Percentiles rank a stretch among this genome's conserved stretches.
Conservation (phyloP, 2,113 vertebrate species). For the Rattus rattus region DNA sequence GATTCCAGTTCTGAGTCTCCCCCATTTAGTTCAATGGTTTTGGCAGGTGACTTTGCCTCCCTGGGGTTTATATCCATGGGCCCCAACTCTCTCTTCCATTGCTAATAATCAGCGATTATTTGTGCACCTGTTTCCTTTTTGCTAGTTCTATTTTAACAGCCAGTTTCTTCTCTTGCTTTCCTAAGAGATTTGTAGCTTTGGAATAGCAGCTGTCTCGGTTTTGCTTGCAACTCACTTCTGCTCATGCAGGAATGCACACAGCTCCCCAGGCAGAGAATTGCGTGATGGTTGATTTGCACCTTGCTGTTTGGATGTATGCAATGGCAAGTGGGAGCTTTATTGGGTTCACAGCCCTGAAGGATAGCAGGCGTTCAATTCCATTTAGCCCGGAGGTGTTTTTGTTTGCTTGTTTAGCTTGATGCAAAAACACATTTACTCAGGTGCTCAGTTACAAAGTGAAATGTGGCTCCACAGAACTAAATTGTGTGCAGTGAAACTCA, state of each 20-base stretch:
- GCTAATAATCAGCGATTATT: conserved; percentile 46
- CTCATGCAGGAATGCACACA: neutral
- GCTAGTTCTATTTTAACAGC: conserved; percentile 51
- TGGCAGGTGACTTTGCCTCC: neutral
- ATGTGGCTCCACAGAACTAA: neutral
- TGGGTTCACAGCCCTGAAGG: neutral
- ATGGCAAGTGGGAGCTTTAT: conserved; percentile 62
- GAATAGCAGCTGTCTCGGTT: conserved; percentile 59
- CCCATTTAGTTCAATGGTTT: neutral
- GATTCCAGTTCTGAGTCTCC: neutral
- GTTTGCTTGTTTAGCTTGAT: conserved; percentile 48
- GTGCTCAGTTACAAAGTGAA: conserved; percentile 56
- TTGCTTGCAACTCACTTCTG: neutral
- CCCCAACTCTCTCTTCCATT: neutral
- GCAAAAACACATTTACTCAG: neutral
- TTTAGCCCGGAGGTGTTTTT: conserved; percentile 56
- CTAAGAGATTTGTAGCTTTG: neutral
- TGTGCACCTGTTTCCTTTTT: conserved; percentile 46
- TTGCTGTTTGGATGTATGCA: conserved; percentile 6
- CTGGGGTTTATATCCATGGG: neutral
- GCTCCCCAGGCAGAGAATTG: neutral
- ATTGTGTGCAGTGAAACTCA: conserved; percentile 20
- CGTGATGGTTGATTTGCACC: neutral
- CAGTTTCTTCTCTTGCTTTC: conserved; percentile 33
- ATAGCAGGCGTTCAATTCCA: conserved; percentile 34